phyloP scores from a whole-genome alignment of 2,888 invertebrate species.

The Lordiphosa fenestrarum region DNA sequence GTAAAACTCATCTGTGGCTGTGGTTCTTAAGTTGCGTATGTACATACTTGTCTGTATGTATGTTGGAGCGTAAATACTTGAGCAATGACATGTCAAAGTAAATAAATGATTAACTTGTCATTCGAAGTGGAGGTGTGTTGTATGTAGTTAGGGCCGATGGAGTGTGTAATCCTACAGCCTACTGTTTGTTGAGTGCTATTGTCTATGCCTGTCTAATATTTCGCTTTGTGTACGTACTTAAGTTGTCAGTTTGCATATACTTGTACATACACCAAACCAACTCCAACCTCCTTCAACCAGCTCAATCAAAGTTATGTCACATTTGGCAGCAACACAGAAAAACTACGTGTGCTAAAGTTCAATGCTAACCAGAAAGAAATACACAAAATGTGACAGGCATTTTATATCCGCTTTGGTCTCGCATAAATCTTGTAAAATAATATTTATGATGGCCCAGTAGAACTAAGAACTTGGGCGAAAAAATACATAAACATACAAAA shows the following conservation, averaged over 20 bases:
- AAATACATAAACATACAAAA: constrained; percentile 39
- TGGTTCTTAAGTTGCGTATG: constrained; percentile 6
- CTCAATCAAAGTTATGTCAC: constrained; percentile 67
- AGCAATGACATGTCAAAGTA: constrained; percentile 69
- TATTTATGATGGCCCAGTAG: constrained; percentile 57
- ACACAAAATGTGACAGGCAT: constrained; percentile 22
- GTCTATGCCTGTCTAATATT: constrained; percentile 50
- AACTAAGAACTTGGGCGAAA: constrained; percentile 28
- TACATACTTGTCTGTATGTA: constrained; percentile 2
- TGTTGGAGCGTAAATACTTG: constrained; percentile 68
- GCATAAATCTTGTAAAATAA: constrained; percentile 29
- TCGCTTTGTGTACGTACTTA: constrained; percentile 60
- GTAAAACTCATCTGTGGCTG: not conserved
- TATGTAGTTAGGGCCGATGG: constrained; percentile 16
- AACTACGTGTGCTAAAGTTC: constrained; percentile 28
- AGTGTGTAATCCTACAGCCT: constrained; percentile 13
- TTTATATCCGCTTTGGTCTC: constrained; percentile 3
- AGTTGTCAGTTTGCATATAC: constrained; percentile 67
- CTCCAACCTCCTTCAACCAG: constrained; percentile 4
- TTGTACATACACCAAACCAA: not conserved
- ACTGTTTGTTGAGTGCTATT: constrained; percentile 20
- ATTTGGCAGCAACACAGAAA: constrained; percentile 24
- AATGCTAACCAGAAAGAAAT: constrained; percentile 29
- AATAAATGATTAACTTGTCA: constrained; percentile 75
- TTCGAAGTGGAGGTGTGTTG: constrained; percentile 24